These are phyloP conservation scores for Sebastes baramenuke DNA, from an alignment of 2,797 vertebrate species.

Conservation along the genomic window DNA sequence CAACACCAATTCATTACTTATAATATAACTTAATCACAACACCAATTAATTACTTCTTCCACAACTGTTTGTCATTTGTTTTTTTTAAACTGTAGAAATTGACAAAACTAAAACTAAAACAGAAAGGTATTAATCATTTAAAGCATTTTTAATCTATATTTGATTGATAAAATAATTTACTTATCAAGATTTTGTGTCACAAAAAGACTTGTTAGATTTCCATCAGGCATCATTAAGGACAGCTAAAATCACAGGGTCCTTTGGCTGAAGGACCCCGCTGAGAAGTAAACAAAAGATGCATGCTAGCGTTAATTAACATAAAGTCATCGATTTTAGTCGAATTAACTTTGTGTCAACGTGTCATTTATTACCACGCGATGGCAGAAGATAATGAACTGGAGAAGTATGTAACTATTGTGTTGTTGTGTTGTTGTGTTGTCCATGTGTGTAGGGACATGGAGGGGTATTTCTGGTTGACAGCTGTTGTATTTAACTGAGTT, in stretches of 20 bases:
- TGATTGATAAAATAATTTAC: not conserved
- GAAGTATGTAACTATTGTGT: conserved; percentile 61
- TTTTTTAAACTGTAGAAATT: not conserved
- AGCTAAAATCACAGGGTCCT: conserved; percentile 60
- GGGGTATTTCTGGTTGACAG: not conserved
- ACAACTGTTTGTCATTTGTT: no score
- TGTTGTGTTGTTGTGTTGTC: not conserved
- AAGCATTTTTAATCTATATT: not conserved
- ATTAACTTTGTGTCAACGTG: not conserved
- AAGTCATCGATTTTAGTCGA: not conserved
- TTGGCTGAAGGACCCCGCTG: conserved; percentile 56
- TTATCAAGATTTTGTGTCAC: not conserved
- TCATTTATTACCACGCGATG: conserved; percentile 48
- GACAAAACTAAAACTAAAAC: no score
- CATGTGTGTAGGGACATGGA: not conserved
- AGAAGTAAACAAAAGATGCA: conserved; percentile 56
- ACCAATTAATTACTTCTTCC: no score
- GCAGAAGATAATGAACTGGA: conserved; percentile 79
- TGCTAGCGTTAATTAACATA: not conserved
- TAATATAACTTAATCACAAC: no score
- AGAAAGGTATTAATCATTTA: no score
- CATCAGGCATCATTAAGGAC: conserved; percentile 46
- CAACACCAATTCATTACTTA: no score
- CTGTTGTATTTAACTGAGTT: not conserved
- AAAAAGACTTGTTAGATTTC: not conserved